These are phyloP conservation scores for Chelidonichthys spinosus DNA, from an alignment of 2,797 vertebrate species.

Conservation along the genomic window DNA sequence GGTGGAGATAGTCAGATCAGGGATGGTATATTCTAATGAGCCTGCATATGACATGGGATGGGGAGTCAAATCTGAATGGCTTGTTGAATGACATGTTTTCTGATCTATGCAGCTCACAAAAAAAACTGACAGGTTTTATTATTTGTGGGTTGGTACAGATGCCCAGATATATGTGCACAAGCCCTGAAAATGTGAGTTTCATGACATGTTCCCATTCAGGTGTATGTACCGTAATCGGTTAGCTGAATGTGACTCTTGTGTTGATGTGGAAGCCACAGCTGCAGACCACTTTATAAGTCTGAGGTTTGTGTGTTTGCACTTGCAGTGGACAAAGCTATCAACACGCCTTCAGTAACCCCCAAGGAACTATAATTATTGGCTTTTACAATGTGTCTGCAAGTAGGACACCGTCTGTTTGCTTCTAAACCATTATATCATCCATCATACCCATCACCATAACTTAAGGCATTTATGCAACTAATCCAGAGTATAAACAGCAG, in stretches of 20 bases:
- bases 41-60: neutral
- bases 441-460: neutral
- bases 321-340: constrained; percentile 6
- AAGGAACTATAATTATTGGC: constrained; percentile 24
- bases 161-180: neutral
- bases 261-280: neutral
- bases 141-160: neutral
- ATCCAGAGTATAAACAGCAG: neutral
- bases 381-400: constrained; percentile 13
- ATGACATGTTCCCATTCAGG: neutral
- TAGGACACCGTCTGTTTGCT: constrained; percentile 1
- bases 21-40: neutral
- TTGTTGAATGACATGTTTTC: neutral
- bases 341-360: constrained; percentile 10
- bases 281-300: constrained; percentile 1
- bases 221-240: neutral
- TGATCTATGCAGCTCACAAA: neutral
- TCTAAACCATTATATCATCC: neutral
- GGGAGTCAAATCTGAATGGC: neutral
- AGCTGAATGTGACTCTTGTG: neutral
- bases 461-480: neutral
- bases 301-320: neutral
- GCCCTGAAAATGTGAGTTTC: neutral
- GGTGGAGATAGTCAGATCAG: neutral
- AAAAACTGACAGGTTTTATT: neutral